Conservation (phyloP, 2,113 vertebrate genomes). For the Pithys albifrons region DNA sequence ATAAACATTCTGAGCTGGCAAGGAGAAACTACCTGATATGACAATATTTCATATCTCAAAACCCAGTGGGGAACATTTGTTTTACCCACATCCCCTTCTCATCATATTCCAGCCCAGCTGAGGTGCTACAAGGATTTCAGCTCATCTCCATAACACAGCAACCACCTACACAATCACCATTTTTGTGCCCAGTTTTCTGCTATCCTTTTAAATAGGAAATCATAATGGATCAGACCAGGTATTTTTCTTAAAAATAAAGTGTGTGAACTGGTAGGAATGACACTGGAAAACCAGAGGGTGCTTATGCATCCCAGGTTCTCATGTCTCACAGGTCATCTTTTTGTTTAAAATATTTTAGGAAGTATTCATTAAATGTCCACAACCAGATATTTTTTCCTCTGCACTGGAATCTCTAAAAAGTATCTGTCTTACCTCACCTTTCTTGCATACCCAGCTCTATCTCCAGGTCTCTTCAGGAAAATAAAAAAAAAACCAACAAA, state of each 20-base stretch:
- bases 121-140: background rate
- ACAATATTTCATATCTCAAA: background rate
- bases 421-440: background rate
- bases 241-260: background rate
- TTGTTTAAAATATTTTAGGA: background rate
- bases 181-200: background rate
- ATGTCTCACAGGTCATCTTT: background rate
- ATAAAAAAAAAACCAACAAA: too few species aligned
- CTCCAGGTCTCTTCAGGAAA: background rate
- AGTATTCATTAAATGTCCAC: background rate
- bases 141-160: background rate
- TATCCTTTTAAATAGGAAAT: background rate
- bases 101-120: background rate
- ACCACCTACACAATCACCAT: background rate
- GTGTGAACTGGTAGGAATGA: background rate
- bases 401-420: background rate
- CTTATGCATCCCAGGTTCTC: background rate
- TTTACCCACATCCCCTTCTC: background rate
- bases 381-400: background rate
- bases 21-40: background rate
- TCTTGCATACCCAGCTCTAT: background rate
- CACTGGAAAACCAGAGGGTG: background rate
- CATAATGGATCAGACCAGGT: background rate
- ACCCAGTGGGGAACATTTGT: fast-evolving
- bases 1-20: background rate